phyloP scores from a whole-genome alignment of 2,797 vertebrate genomes.

The Paratrypauchen microcephalus region DNA sequence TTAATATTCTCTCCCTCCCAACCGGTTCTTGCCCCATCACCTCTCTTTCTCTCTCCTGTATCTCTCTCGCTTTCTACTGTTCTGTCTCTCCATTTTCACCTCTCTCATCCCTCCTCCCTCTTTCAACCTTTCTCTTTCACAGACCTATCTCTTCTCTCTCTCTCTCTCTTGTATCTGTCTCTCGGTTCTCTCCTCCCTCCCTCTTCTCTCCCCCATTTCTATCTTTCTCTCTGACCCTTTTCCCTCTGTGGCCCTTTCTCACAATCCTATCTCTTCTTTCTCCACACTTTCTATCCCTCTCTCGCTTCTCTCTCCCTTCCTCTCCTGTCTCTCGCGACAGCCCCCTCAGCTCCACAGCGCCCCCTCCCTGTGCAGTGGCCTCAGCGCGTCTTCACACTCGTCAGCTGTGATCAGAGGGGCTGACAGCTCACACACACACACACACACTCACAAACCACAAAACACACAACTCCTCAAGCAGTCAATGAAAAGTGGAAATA shows the following conservation, averaged over 20 bases:
- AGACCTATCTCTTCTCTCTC: background rate
- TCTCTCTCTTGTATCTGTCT: conserved; percentile 11
- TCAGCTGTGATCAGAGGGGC: conserved; percentile 69
- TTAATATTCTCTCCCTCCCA: background rate
- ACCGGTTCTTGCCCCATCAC: no score
- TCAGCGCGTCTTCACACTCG: conserved; percentile 74
- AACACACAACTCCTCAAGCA: conserved; percentile 12
- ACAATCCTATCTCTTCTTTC: background rate
- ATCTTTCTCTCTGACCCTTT: background rate
- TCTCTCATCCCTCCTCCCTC: background rate
- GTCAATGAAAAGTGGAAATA: no score
- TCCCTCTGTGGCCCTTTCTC: background rate
- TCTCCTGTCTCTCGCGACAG: background rate
- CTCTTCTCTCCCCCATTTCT: background rate
- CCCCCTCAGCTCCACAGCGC: background rate
- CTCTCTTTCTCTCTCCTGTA: background rate
- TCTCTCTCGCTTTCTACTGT: background rate
- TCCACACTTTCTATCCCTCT: background rate
- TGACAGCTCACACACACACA: conserved; percentile 40
- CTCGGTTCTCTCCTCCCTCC: background rate
- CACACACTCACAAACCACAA: conserved; percentile 41
- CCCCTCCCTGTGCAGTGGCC: conserved; percentile 14
- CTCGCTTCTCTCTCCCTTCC: conserved; percentile 28
- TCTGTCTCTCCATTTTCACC: background rate
- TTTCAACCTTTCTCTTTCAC: no score